Base-by-base conservation (phyloP, 2,797 vertebrate genomes). In the Scarus forsteni region DNA sequence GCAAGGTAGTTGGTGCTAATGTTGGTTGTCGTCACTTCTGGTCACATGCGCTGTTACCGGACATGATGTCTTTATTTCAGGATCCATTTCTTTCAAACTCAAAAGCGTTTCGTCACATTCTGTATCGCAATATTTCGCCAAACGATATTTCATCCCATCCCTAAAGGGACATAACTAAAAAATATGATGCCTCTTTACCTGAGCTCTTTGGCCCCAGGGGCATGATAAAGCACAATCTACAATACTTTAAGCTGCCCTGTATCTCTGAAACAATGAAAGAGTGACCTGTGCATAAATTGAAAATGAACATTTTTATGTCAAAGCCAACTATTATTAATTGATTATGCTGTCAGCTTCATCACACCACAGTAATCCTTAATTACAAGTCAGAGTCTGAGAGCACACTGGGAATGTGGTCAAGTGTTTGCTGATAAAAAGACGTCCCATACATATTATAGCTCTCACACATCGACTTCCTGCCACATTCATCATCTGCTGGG, bases 401-500 rank as follows among this genome's bases (percentile, higher is more conserved):
- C 49, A 76, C 65, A 62, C 13, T 27, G 46, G 57, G 34, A 73
- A 76, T 66, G 34, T 63, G 56, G 53, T 70, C 63, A 65, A 67
- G 66, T 70, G 51, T 56, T 76, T 50, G 19, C 74, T 51, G 1
- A 59, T 73, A 52, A 50, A 60, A 81, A 64, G 56, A 77, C 72
- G 8, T 7, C 1, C 45, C 34, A 61, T 66, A 62, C 64, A 44
- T 45, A 79, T 69, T 51, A 67, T 44, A 67, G 53, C 42, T 48
- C 66, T 81, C 40, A 60, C 45, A 45, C 56, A 79, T 58, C 12
- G 57, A 77, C 49, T 15, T 36, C 53, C 54, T 66, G 59, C 63
- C 73, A 67, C 70, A 58, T 60, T 63, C 42, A 76, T 77, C 65
- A 66, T 44, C 53, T 66, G 39, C 15, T 60, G 52, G 8, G 36